Base-by-base conservation (phyloP, 1,140 invertebrate species). In the Cryptotermes secundus region DNA sequence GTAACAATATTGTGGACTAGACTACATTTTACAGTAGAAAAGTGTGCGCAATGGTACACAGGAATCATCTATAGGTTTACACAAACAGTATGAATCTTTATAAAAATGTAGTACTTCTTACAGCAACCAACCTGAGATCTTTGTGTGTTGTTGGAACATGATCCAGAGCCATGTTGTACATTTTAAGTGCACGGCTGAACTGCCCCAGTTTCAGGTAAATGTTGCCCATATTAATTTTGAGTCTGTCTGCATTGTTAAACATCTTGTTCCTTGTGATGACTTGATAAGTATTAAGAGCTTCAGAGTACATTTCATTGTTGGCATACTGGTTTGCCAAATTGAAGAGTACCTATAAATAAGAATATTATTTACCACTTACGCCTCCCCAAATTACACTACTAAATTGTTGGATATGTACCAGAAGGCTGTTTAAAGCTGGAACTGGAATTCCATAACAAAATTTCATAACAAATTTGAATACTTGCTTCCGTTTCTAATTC, bases 221-320 rank as follows among this genome's bases (percentile, higher is more conserved):
- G 89, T 99, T 99, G 3, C 98, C 99, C 95, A 99, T 99, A 88
- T 99, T 99, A 0, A 99, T 94, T 91, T 98, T 98, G 0, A 99
- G 90, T 86, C 98, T 93, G 87, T 97, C 96, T 79, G 95, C 95
- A 88, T 97, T 96, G n/a, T 92, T 94, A 88, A 97, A 97, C 90
- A 96, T 93, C 88, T 94, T 93, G 88, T 97, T 97, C 87, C 96
- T 95, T 3, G 95, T 95, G 86, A 97, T 96, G 35, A 95, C 93
- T 89, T 97, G 96, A 90, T 99, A 99, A 0, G 97, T 98, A 87
- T 98, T 98, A 35, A 99, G 91, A 2, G 98, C 97, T 91, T 99
- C 98, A 6, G 96, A 95, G 88, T 96, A 97, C 94, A 99, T 96
- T 88, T 98, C 97, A 90, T 97, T 99, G 59, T 94, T 93, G 16